Percentiles rank a stretch among this genome's conserved stretches.
Conservation (phyloP, 2,797 vertebrate genomes). For the Lindbergichthys nudifrons region DNA sequence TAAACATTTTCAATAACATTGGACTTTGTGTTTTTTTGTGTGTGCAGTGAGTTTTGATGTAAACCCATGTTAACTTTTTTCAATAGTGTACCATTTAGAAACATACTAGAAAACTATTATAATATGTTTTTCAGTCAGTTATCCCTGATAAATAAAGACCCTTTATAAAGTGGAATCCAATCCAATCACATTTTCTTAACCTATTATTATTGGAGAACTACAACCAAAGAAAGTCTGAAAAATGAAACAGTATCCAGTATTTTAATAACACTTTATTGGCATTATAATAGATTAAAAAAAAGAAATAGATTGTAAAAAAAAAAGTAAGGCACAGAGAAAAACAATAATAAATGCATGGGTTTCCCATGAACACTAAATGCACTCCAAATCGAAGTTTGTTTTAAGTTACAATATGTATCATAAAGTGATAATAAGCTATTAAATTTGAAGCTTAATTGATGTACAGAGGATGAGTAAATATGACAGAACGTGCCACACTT, state of each 20-base stretch:
- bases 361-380: constrained; percentile 90
- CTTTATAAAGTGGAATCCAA: no score
- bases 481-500: constrained; percentile 69
- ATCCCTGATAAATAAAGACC: no score
- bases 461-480: constrained; percentile 68
- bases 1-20: constrained; percentile 37
- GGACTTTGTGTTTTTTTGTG: background rate
- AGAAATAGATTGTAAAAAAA: constrained; percentile 60
- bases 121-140: no score
- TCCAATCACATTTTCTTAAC: no score
- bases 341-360: constrained; percentile 82
- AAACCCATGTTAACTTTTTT: no score
- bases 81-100: no score
- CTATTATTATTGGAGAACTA: no score
- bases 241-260: constrained; percentile 20
- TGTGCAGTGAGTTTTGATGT: background rate
- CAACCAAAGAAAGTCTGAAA: constrained; percentile 6
- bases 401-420: constrained; percentile 88
- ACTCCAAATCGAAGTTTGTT: constrained; percentile 99
- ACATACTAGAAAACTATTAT: no score
- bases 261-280: constrained; percentile 69
- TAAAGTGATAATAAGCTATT: constrained; percentile 73
- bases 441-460: constrained; percentile 69
- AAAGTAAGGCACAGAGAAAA: constrained; percentile 60
- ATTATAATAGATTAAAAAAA: constrained; percentile 52